Conservation (phyloP, 2,113 vertebrate species). For the Coptodon rendalli region DNA sequence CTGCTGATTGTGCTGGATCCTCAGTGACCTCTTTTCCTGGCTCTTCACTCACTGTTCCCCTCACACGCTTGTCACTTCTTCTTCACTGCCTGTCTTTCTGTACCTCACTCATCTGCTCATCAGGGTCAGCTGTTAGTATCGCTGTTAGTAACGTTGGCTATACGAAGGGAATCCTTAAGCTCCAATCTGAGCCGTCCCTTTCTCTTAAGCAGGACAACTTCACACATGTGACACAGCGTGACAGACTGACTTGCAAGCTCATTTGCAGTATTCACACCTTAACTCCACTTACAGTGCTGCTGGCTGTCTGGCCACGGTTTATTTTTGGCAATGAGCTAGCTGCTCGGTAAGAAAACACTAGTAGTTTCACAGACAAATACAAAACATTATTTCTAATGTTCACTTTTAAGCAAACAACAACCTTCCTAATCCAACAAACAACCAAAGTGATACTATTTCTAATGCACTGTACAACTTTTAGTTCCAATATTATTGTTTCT, state of each 20-base stretch:
- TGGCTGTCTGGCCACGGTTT: background rate
- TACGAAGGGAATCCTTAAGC: conserved; percentile 40
- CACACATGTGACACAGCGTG: conserved; percentile 20
- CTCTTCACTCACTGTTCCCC: background rate
- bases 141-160: conserved; percentile 17
- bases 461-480: background rate
- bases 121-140: background rate
- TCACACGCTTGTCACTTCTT: background rate
- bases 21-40: background rate
- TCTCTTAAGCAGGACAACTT: conserved; percentile 19
- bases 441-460: background rate
- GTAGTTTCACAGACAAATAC: background rate
- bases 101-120: background rate
- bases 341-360: background rate
- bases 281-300: background rate
- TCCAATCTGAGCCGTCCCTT: conserved; percentile 21
- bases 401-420: background rate
- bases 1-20: conserved; percentile 27
- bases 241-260: background rate
- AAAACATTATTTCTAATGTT: fast-evolving
- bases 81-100: background rate
- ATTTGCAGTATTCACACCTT: conserved; percentile 4
- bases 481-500: background rate
- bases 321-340: background rate
- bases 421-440: background rate